A percentile compares a stretch with the other conserved stretches of the same genome.
Evolutionary conservation across 1,140 invertebrate genomes (phyloP).

Genomic region (Adoxophyes honmai): DNA sequence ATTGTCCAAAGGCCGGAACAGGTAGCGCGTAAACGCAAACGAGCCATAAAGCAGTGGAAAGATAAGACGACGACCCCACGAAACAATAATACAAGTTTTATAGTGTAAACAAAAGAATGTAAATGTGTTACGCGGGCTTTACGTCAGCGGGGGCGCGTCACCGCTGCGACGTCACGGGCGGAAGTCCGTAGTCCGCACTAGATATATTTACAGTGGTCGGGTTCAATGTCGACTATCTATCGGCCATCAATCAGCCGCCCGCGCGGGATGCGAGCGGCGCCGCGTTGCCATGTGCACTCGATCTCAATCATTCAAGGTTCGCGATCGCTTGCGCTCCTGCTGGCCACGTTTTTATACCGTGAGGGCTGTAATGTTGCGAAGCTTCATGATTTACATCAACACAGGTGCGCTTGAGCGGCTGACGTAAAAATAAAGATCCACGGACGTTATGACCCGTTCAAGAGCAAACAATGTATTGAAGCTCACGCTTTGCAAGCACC

Average conservation of each 20-base stretch:
- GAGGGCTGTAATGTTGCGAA: too few relatives aligned
- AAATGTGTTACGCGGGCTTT: constrained; percentile 49
- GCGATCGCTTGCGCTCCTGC: too few relatives aligned
- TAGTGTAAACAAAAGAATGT: constrained; percentile 70
- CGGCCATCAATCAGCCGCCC: constrained; percentile 62
- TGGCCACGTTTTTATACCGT: too few relatives aligned
- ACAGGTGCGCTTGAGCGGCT: too few relatives aligned
- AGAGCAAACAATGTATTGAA: too few relatives aligned
- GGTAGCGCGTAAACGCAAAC: constrained; percentile 23
- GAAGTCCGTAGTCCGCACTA: constrained; percentile 48
- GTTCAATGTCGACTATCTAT: constrained; percentile 74
- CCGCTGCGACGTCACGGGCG: constrained; percentile 57
- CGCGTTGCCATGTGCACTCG: neutral
- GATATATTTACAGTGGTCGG: constrained; percentile 60
- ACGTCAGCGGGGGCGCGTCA: constrained; percentile 62
- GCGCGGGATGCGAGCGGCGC: neutral
- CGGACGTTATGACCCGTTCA: too few relatives aligned
- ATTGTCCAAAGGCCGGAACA: constrained; percentile 18
- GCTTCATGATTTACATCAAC: too few relatives aligned
- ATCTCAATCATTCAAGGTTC: neutral
- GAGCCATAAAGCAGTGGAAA: constrained; percentile 54
- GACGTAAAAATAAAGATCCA: too few relatives aligned
- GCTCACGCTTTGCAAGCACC: too few relatives aligned
- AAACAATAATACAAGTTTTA: constrained; percentile 66
- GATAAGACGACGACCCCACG: constrained; percentile 61